These are phyloP conservation scores for Procambarus virginalis DNA, from an alignment of 1,140 invertebrate genomes.

Conservation along the genomic window DNA sequence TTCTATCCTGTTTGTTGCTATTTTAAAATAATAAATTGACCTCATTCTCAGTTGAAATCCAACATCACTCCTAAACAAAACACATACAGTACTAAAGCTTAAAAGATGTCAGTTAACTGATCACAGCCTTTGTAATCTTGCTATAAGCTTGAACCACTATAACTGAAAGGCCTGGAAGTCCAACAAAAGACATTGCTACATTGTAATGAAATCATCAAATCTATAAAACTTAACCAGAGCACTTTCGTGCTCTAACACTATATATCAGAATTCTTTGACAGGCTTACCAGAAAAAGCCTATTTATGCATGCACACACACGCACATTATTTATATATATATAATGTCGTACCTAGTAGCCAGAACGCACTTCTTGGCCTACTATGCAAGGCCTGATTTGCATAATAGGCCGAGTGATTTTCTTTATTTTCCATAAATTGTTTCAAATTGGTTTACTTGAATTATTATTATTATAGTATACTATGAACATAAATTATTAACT, in stretches of 20 bases:
- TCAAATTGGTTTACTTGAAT: too few species aligned
- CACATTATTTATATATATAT: too few species aligned
- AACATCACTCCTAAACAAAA: conserved; percentile 18
- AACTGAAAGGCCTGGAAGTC: background rate
- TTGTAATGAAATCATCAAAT: conserved; percentile 27
- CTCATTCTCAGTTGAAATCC: conserved; percentile 16
- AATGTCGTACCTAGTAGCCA: too few species aligned
- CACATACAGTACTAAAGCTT: conserved; percentile 11
- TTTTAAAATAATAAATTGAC: background rate
- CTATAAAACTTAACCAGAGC: conserved; percentile 40
- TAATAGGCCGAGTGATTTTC: too few species aligned
- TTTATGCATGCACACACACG: too few species aligned
- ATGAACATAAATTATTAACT: too few species aligned
- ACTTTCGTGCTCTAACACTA: conserved; percentile 44
- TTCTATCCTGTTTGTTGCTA: background rate
- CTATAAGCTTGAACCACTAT: background rate
- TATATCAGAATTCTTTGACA: conserved; percentile 46
- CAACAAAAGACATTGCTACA: conserved; percentile 28
- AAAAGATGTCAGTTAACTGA: background rate
- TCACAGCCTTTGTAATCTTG: background rate
- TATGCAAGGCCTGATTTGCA: too few species aligned
- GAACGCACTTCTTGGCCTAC: too few species aligned
- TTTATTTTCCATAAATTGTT: too few species aligned
- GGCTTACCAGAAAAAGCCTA: too few species aligned
- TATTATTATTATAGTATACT: too few species aligned